A percentile compares a stretch with the other conserved stretches of the same genome.
phyloP scores from a whole-genome alignment of 1,140 invertebrate genomes.

The Micrasema longulum region DNA sequence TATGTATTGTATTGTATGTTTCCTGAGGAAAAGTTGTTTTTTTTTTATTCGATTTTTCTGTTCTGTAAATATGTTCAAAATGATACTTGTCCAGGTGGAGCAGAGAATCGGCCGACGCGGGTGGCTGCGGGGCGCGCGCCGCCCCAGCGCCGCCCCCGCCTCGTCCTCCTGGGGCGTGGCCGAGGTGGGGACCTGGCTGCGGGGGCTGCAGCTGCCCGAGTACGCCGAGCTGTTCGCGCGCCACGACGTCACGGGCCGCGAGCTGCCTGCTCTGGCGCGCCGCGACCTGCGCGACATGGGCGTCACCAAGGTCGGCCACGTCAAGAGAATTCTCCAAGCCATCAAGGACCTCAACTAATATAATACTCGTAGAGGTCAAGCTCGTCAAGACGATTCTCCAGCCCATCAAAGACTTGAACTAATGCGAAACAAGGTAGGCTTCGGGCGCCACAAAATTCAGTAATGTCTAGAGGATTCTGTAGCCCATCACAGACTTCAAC shows the following conservation, averaged over 20 bases:
- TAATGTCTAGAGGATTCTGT: too few relatives aligned
- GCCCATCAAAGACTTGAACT: too few relatives aligned
- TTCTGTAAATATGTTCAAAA: too few relatives aligned
- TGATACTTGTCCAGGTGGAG: constrained; percentile 23
- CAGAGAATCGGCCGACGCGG: constrained; percentile 35
- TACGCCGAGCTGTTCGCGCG: constrained; percentile 87
- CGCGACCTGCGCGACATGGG: constrained; percentile 90
- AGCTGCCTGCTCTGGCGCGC: constrained; percentile 87
- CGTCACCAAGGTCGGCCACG: constrained; percentile 92
- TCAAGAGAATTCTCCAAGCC: constrained; percentile 93
- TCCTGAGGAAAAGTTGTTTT: too few relatives aligned
- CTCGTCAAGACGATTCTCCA: too few relatives aligned
- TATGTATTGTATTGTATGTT: too few relatives aligned
- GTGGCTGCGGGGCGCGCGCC: constrained; percentile 45
- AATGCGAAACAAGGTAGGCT: too few relatives aligned
- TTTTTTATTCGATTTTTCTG: too few relatives aligned
- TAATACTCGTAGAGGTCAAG: too few relatives aligned
- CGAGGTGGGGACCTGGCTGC: constrained; percentile 87
- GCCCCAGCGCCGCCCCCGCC: constrained; percentile 26
- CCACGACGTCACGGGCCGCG: constrained; percentile 92
- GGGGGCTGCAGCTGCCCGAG: constrained; percentile 87
- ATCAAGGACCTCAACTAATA: constrained; percentile 84
- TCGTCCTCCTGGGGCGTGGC: constrained; percentile 73
- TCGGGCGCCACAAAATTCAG: too few relatives aligned
- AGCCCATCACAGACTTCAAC: too few relatives aligned